Evolutionary conservation across 2,888 invertebrate species (phyloP).

Genomic region (Melanchra persicariae): DNA sequence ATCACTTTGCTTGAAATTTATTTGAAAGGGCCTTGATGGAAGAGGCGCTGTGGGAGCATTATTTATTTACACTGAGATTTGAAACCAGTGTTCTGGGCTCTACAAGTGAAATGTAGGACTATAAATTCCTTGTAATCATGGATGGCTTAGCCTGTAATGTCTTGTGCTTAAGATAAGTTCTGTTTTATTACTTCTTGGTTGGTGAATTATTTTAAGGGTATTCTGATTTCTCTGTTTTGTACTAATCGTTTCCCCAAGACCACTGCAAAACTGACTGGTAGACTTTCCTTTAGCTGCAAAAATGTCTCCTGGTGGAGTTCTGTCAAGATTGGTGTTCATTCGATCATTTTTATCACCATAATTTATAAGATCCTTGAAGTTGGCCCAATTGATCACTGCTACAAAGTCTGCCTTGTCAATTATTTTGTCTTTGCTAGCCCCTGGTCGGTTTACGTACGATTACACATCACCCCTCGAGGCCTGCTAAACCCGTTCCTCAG

Average conservation of each 20-base stretch:
- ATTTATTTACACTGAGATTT: slow-evolving; percentile 38
- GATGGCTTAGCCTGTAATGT: slow-evolving; percentile 18
- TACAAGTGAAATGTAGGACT: slow-evolving; percentile 24
- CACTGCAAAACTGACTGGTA: too few relatives aligned
- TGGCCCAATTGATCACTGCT: not conserved
- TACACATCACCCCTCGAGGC: slow-evolving; percentile 15
- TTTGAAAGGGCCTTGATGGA: slow-evolving; percentile 32
- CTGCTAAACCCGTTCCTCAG: slow-evolving; percentile 48
- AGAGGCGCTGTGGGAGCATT: slow-evolving; percentile 19
- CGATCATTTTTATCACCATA: not conserved
- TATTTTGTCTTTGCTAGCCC: not conserved
- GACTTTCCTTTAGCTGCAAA: too few relatives aligned
- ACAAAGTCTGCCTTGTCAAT: not conserved
- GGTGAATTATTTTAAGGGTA: not conserved
- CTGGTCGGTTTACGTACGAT: slow-evolving; percentile 13
- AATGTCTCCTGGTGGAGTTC: too few relatives aligned
- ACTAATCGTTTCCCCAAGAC: not conserved
- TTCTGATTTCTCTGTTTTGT: not conserved
- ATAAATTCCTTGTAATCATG: slow-evolving; percentile 30
- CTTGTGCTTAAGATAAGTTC: slow-evolving; percentile 25
- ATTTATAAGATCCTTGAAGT: not conserved
- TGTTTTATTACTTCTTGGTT: slow-evolving; percentile 25
- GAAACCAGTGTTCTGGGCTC: not conserved
- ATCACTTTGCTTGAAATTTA: slow-evolving; percentile 47
- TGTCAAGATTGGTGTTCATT: too few relatives aligned